phyloP scores from a whole-genome alignment of 2,888 invertebrate species.

The Mythimna ferrago region DNA sequence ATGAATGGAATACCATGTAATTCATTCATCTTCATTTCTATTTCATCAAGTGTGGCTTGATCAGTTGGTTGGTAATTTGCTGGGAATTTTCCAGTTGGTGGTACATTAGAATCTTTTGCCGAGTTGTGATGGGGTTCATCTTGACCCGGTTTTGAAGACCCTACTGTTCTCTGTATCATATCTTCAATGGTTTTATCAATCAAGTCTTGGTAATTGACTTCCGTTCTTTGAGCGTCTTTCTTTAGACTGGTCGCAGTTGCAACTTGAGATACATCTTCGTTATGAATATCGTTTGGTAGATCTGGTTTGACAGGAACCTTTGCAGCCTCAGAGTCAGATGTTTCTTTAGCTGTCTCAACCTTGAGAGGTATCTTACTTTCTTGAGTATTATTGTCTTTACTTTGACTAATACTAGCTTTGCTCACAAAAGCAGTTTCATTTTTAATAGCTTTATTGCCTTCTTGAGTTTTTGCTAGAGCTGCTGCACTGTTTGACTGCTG shows the following conservation, averaged over 20 bases:
- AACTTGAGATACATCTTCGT: conserved; percentile 37
- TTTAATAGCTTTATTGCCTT: conserved; percentile 75
- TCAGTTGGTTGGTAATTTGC: conserved; percentile 64
- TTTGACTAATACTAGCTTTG: conserved; percentile 69
- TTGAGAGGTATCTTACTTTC: conserved; percentile 65
- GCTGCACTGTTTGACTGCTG: conserved; percentile 77
- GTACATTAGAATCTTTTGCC: conserved; percentile 54
- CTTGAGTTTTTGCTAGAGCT: conserved; percentile 75
- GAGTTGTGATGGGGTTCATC: conserved; percentile 69
- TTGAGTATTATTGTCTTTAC: conserved; percentile 55
- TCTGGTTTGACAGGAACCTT: conserved; percentile 60
- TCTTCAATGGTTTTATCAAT: conserved; percentile 87
- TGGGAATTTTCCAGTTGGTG: conserved; percentile 61
- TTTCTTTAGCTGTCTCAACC: conserved; percentile 50
- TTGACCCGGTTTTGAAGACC: conserved; percentile 70
- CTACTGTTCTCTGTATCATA: conserved; percentile 78
- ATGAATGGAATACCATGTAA: conserved; percentile 85
- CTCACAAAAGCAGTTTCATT: conserved; percentile 79
- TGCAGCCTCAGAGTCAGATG: conserved; percentile 47
- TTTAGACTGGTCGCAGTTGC: conserved; percentile 47
- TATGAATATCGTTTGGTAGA: conserved; percentile 32
- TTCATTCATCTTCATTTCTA: conserved; percentile 88
- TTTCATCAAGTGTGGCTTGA: conserved; percentile 77
- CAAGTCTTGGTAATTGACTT: conserved; percentile 82
- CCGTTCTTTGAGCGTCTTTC: conserved; percentile 74